Evolutionary conservation across 2,888 invertebrate species (phyloP).

Genomic region (Lithophane socia): DNA sequence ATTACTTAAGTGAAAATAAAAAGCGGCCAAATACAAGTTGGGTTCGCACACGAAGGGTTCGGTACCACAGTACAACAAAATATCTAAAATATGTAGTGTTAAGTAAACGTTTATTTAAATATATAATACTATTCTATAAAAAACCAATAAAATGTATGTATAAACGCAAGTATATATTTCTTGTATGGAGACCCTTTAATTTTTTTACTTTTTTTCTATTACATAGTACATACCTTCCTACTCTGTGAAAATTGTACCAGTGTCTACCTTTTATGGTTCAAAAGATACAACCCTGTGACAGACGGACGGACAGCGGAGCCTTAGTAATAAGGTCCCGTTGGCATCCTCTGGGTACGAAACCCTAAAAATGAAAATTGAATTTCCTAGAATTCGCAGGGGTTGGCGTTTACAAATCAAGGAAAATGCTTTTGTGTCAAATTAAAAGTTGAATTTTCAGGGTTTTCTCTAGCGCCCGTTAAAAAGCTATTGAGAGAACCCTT

Average conservation of each 20-base stretch:
- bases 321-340: background rate
- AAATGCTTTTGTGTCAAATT: conserved; percentile 23
- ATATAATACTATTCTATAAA: no score
- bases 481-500: conserved; percentile 1
- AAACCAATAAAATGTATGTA: no score
- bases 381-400: background rate
- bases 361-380: conserved; percentile 12
- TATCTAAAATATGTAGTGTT: no score
- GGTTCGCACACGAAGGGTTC: background rate
- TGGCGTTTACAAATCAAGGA: background rate
- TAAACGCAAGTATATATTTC: no score
- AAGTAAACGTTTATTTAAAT: no score
- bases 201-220: background rate
- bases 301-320: background rate
- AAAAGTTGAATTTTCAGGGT: conserved; percentile 17
- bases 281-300: background rate
- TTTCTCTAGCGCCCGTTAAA: background rate
- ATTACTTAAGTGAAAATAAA: background rate
- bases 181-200: background rate
- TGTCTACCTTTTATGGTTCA: background rate
- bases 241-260: background rate
- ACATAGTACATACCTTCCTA: background rate
- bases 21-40: background rate
- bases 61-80: background rate
- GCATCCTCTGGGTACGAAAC: background rate